Base-by-base conservation (phyloP, 2,888 invertebrate species). In the Auanema freiburgensis region DNA sequence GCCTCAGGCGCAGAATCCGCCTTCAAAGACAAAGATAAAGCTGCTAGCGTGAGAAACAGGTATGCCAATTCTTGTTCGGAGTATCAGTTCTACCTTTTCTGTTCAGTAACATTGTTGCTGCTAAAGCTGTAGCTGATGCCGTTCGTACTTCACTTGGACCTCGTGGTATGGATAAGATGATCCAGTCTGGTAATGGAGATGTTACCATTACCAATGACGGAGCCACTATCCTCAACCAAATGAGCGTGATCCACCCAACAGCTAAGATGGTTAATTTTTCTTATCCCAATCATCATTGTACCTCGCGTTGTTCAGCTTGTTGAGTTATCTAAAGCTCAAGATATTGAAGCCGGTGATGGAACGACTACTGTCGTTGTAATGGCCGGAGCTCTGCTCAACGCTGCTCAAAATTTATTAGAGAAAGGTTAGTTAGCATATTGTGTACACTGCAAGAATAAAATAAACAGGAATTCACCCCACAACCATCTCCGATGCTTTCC, bases 171-270 rank as follows among this genome's bases (percentile, higher is more conserved):
- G 98, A 98, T 85, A 98, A 98, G 89, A 98, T 98, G 98, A 98
- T 98, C 81, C 97, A 98, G 88, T 88, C 93, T 42, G 90, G 90
- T 42, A 95, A 93, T 87, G 97, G 97, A 44, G 97, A 97, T 88
- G 98, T 98, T 0, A 97, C 96, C 1, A 98, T 98, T 70, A 99
- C 98, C 59, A 98, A 99, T 87, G 98, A 98, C 88, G 98, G 98
- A 63, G 98, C 98, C 42, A 98, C 98, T 42, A 99, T 99, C 86
- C 87, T 99, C 66, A 96, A 98, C 85, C 92, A 97, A 87, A 98
- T 99, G 90, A 93, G 93, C 86, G 96, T 99, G 1, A 88, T 93
- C 70, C 98, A 98, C 85, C 98, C 98, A 55, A 95, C 97, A 75
- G 97, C 97, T 21, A 96, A 96, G 89, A 97, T 99, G 96, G 92